phyloP scores from a whole-genome alignment of 2,113 vertebrate species.

The Sorex araneus region DNA sequence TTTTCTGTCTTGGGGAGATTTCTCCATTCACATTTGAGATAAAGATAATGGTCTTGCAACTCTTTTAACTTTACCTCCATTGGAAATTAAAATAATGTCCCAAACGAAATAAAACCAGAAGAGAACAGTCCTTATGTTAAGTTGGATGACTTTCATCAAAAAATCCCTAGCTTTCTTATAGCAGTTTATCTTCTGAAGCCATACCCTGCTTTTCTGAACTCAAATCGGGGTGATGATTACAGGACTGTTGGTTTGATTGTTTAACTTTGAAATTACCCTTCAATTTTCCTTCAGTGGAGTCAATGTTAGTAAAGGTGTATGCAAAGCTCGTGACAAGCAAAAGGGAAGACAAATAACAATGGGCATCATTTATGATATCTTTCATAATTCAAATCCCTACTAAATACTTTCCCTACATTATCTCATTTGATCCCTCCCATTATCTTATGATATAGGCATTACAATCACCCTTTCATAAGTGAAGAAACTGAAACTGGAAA shows the following conservation, averaged over 20 bases:
- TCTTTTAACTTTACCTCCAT: neutral
- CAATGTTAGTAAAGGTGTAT: neutral
- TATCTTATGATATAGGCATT: neutral
- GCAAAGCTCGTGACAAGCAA: neutral
- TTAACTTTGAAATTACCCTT: slow-evolving; percentile 28
- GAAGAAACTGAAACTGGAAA: neutral
- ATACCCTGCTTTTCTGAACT: neutral
- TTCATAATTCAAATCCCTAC: neutral
- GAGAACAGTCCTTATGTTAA: neutral
- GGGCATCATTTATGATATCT: neutral
- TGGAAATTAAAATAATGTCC: slow-evolving; percentile 21
- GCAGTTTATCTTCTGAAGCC: neutral
- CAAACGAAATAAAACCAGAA: neutral
- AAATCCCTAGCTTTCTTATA: neutral
- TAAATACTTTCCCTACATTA: neutral
- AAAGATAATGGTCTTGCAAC: slow-evolving; percentile 25
- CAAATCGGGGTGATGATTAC: neutral
- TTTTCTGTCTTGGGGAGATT: neutral
- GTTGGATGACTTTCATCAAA: neutral
- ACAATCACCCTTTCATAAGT: neutral
- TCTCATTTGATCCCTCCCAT: neutral
- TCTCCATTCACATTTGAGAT: neutral
- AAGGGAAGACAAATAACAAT: neutral
- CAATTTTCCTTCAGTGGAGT: neutral
- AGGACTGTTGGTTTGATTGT: neutral